Evolutionary conservation across 2,888 invertebrate species (phyloP), one percentile per base, ranked within the genome.

Genomic region (Galerucella nymphaeae): DNA sequence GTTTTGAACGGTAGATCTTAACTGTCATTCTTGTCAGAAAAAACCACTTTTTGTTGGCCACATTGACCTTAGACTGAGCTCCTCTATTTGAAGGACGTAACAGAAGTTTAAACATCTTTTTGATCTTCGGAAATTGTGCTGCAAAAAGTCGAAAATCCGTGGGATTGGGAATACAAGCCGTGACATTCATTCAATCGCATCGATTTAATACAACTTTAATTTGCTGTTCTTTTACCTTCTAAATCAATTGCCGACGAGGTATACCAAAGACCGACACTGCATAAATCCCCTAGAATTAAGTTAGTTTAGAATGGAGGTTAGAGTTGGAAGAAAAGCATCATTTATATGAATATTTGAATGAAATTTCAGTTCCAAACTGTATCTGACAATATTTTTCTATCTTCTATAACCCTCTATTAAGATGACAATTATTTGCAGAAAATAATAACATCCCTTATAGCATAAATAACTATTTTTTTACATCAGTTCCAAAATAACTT

Each of bases 71-170:
- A n/a, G n/a, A n/a, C n/a, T n/a, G n/a, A n/a, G n/a, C n/a, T n/a
- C n/a, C n/a, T n/a, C n/a, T n/a, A n/a, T 8, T 8, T n/a, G n/a
- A 8, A 48, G 8, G n/a, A n/a, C 0, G 14, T 48, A n/a, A 8
- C 14, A 2, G 48, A n/a, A 48, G n/a, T n/a, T 14, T 4, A n/a
- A 48, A 48, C 48, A n/a, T 14, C n/a, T n/a, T n/a, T 53, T 83
- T 82, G 61, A 42, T 62, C 18, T 62, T 13, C 61, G 41, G 42
- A 23, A 42, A 62, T 38, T 62, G 84, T 80, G 81, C 83, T 82
- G 85, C 85, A 85, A 85, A 85, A 85, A 86, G 85, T 84, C 85
- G 85, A 85, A 86, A 86, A 86, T 83, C 85, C 82, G 74, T 72
- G 84, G 84, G 65, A 84, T 85, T 84, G 84, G 84, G 83, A 83